These are phyloP conservation scores for Etheostoma spectabile DNA, from an alignment of 2,113 vertebrate genomes.

Conservation along the genomic window DNA sequence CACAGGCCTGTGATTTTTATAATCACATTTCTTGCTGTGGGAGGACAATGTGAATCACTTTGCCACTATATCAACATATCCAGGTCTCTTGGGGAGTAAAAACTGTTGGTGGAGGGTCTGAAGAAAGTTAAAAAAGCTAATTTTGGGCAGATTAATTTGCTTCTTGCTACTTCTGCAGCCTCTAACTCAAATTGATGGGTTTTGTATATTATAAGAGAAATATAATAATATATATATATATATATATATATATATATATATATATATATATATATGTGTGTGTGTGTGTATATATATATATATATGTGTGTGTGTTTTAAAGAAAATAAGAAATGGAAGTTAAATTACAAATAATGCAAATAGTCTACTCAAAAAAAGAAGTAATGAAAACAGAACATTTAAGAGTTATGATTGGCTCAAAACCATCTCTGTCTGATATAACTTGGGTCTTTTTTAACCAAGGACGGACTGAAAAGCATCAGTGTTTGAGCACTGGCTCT, in stretches of 20 bases:
- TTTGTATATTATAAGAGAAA: slow-evolving; percentile 49
- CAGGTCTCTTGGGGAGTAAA: slow-evolving; percentile 5
- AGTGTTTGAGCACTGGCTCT: slow-evolving; percentile 65
- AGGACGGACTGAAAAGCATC: slow-evolving; percentile 59
- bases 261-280: no score
- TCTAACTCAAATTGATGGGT: slow-evolving; percentile 41
- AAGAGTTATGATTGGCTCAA: slow-evolving; percentile 20
- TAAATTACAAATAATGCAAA: slow-evolving; percentile 30
- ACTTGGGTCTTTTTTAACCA: slow-evolving; percentile 35
- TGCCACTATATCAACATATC: neutral
- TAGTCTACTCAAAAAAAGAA: neutral
- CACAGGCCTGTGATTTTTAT: slow-evolving; percentile 6
- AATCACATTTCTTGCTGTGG: neutral
- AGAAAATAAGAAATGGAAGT: slow-evolving; percentile 27
- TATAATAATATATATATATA: slow-evolving; percentile 21
- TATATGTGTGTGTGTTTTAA: neutral
- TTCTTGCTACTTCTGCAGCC: slow-evolving; percentile 5
- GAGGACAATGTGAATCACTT: neutral
- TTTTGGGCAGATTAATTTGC: slow-evolving; percentile 5
- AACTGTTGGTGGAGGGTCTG: neutral
- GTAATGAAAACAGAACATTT: neutral
- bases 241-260: no score
- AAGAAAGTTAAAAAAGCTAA: neutral
- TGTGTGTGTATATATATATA: no score
- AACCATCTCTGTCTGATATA: slow-evolving; percentile 36